Evolutionary conservation across 2,888 invertebrate species (phyloP), one percentile per base, ranked within the genome.

Genomic region (Boloria selene): DNA sequence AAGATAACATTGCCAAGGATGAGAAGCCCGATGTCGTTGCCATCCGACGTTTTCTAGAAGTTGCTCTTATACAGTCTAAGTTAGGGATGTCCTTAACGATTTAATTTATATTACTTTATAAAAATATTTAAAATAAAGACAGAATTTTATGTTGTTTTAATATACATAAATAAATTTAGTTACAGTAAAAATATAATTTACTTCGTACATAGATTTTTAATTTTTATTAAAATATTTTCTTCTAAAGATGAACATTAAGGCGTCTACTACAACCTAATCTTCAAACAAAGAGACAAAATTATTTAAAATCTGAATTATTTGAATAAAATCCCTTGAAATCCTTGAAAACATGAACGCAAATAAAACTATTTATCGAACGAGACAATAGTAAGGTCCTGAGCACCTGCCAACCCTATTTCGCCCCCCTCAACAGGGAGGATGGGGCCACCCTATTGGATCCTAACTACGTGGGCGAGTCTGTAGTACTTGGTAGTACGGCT

Each of bases 381-480:
- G 55, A 55, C 53, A 64, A 49, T 17, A 45, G 51, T 54, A 45
- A 18, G 52, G 18, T 52, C 38, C 45, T 47, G 58, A 47, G 52
- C 45, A 13, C 56, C 50, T 51, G 56, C 17, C 53, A 52, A 31
- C 58, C 64, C 59, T 62, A 65, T 62, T 70, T 59, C 77, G 80
- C 79, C 79, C 81, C 83, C 85, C 82, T 88, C 76, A 87, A 67
- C 13, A n/a, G 65, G 68, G 74, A 71, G 65, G 69, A 72, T 69
- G 67, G 63, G 69, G 63, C 64, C 77, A 77, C 47, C 31, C 47
- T 17, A 53, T 26, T 49, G 47, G 47, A 59, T 74, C 77, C 77
- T 74, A 70, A 80, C 77, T 80, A 85, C 90, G 92, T 92, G 90
- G 92, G 92, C 91, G 92, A 88, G 92, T 92, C 92, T 92, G 91